phyloP scores from a whole-genome alignment of 1,140 invertebrate species.

The Prorops nasuta region DNA sequence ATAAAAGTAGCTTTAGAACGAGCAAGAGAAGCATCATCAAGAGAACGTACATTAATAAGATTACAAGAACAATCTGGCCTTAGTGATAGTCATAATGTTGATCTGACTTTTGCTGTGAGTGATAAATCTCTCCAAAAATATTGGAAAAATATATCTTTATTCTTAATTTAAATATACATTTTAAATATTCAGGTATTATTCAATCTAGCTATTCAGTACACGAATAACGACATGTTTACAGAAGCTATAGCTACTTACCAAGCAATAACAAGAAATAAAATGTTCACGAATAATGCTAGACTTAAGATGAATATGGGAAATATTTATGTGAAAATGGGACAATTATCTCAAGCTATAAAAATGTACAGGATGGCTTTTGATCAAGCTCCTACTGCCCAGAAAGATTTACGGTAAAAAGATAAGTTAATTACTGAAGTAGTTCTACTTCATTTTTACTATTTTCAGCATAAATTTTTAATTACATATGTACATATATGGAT shows the following conservation, averaged over 20 bases:
- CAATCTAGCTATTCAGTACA: slow-evolving; percentile 92
- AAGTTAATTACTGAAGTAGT: not conserved
- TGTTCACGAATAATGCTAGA: slow-evolving; percentile 85
- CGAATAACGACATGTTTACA: slow-evolving; percentile 89
- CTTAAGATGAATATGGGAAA: slow-evolving; percentile 98
- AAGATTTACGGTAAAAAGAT: slow-evolving; percentile 74
- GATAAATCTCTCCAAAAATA: too few species aligned
- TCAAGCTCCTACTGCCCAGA: slow-evolving; percentile 89
- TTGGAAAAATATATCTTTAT: not conserved
- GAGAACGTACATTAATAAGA: slow-evolving; percentile 85
- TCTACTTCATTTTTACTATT: not conserved
- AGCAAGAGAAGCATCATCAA: slow-evolving; percentile 93
- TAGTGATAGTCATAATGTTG: slow-evolving; percentile 86
- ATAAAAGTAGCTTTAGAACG: slow-evolving; percentile 77
- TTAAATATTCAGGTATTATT: slow-evolving; percentile 76
- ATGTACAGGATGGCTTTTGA: slow-evolving; percentile 97
- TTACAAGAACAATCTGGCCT: slow-evolving; percentile 87
- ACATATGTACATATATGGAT: too few species aligned
- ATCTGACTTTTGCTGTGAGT: slow-evolving; percentile 88
- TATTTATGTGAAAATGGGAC: slow-evolving; percentile 93
- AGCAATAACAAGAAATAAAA: slow-evolving; percentile 80
- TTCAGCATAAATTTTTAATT: not conserved
- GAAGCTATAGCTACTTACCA: slow-evolving; percentile 96
- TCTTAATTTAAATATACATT: not conserved
- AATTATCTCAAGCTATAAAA: slow-evolving; percentile 94